Conservation (phyloP, 2,113 vertebrate species). For the Blennius ocellaris region DNA sequence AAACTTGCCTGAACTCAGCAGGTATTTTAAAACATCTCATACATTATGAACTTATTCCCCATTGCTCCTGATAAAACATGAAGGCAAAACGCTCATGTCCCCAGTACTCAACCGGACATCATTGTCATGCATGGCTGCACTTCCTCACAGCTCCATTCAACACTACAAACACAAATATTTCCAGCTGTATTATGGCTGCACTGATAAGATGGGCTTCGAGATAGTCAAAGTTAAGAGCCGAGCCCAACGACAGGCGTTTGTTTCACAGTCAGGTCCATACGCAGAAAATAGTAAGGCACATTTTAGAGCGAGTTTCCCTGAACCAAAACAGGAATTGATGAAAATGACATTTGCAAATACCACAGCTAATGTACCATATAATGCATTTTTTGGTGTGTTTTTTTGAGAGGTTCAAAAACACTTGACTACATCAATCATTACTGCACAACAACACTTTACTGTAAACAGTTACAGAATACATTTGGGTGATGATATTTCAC, state of each 20-base stretch:
- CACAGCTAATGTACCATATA: slow-evolving; percentile 23
- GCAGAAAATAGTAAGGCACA: slow-evolving; percentile 54
- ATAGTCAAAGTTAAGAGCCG: slow-evolving; percentile 54
- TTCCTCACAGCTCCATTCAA: slow-evolving; percentile 40
- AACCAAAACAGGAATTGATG: slow-evolving; percentile 49
- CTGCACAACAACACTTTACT: slow-evolving; percentile 13
- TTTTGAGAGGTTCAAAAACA: slow-evolving; percentile 19
- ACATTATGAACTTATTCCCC: not conserved
- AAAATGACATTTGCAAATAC: slow-evolving; percentile 52
- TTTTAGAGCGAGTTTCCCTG: slow-evolving; percentile 8
- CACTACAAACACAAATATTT: slow-evolving; percentile 32
- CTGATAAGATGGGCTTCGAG: slow-evolving; percentile 53
- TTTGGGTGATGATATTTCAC: slow-evolving; percentile 9
- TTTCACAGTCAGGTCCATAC: slow-evolving; percentile 20
- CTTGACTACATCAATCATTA: slow-evolving; percentile 19
- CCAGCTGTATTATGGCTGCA: slow-evolving; percentile 1
- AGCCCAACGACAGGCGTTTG: slow-evolving; percentile 32
- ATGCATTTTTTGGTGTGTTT: too few relatives aligned
- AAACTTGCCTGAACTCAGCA: slow-evolving; percentile 3
- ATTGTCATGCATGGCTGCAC: slow-evolving; percentile 26
- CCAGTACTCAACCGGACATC: slow-evolving; percentile 21
- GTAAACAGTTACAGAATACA: slow-evolving; percentile 9
- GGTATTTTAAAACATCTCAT: slow-evolving; percentile 12
- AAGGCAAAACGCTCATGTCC: slow-evolving; percentile 33
- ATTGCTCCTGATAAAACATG: slow-evolving; percentile 23